phyloP scores from a whole-genome alignment of 2,888 invertebrate species.

The Cosmia trapezina region DNA sequence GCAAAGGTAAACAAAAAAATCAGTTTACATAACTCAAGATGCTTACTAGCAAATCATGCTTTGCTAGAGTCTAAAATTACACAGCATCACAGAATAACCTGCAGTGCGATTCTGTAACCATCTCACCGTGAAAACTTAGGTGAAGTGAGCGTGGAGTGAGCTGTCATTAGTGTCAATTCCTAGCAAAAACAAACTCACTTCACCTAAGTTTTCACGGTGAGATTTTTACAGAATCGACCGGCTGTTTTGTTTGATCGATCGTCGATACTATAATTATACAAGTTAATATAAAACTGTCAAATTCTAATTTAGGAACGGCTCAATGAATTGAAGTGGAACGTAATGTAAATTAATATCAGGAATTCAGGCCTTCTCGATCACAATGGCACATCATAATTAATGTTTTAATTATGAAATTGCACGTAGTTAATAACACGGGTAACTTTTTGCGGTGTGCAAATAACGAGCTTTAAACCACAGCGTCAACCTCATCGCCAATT shows the following conservation, averaged over 20 bases:
- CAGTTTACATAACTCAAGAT: constrained; percentile 31
- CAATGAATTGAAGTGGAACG: constrained; percentile 26
- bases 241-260: constrained; percentile 47
- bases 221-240: too few relatives aligned
- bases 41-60: constrained; percentile 32
- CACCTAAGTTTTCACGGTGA: too few relatives aligned
- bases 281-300: constrained; percentile 42
- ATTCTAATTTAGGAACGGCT: constrained; percentile 44
- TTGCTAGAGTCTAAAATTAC: constrained; percentile 46
- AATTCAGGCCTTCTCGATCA: constrained; percentile 16
- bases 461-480: constrained; percentile 48
- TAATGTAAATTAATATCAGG: constrained; percentile 24
- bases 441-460: constrained; percentile 35
- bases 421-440: constrained; percentile 36
- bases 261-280: constrained; percentile 19
- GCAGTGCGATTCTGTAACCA: too few relatives aligned
- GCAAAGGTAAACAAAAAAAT: constrained; percentile 39
- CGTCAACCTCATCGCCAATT: constrained; percentile 22
- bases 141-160: too few relatives aligned
- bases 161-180: too few relatives aligned
- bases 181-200: too few relatives aligned
- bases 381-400: constrained; percentile 14
- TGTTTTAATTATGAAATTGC: constrained; percentile 20
- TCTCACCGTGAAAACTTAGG: too few relatives aligned
- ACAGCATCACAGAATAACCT: constrained; percentile 40